These are phyloP conservation scores for Ictalurus furcatus DNA, from an alignment of 2,113 vertebrate genomes.

Conservation along the genomic window DNA sequence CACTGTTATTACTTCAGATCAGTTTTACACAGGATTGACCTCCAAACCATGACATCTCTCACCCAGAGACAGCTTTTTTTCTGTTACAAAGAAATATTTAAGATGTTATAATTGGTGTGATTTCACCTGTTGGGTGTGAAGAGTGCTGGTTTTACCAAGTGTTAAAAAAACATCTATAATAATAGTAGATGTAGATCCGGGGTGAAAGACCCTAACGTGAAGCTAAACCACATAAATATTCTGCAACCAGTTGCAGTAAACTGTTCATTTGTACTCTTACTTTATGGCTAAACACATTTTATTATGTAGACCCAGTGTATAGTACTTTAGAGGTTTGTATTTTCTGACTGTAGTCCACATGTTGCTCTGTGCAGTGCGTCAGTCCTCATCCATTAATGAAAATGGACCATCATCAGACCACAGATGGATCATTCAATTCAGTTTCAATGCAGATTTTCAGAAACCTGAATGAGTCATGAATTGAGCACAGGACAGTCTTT, in stretches of 20 bases:
- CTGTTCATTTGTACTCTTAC: background rate
- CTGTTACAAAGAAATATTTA: background rate
- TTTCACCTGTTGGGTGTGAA: slow-evolving; percentile 13
- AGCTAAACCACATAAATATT: background rate
- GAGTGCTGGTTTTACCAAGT: background rate
- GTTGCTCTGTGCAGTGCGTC: background rate
- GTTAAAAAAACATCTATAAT: background rate
- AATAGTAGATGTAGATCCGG: background rate
- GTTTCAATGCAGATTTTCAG: background rate
- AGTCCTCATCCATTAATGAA: background rate
- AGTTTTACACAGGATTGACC: background rate
- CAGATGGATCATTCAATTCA: background rate
- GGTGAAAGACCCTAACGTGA: background rate
- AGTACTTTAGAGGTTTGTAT: background rate
- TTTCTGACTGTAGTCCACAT: background rate
- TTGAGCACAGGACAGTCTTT: background rate
- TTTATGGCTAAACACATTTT: background rate
- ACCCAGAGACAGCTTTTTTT: background rate
- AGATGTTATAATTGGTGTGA: background rate
- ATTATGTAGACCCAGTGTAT: background rate
- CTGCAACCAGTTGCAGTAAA: background rate
- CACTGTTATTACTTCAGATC: too few relatives aligned
- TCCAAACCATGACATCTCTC: background rate
- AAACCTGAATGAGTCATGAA: background rate
- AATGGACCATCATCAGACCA: background rate